Conservation (phyloP, 2,113 vertebrate genomes). For the Taurulus bubalis region DNA sequence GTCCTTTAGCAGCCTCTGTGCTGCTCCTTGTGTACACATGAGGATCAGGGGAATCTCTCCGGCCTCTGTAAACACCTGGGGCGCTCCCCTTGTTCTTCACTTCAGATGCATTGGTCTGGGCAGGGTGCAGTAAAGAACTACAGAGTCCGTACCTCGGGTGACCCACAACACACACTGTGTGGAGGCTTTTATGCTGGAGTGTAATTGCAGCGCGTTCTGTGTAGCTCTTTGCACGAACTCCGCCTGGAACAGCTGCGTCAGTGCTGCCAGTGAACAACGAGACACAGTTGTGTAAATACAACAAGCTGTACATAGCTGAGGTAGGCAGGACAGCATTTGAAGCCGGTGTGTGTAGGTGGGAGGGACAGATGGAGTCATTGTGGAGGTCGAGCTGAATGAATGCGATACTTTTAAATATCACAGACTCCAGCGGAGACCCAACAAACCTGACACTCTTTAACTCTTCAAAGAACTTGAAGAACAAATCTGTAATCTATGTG, state of each 20-base stretch:
- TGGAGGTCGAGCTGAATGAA: constrained; percentile 28
- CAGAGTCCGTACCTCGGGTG: constrained; percentile 5
- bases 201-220: constrained; percentile 1
- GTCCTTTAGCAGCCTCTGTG: background rate
- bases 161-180: background rate
- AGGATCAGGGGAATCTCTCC: background rate
- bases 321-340: constrained; percentile 43
- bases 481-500: constrained; percentile 19
- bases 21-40: constrained; percentile 13
- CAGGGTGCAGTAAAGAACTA: constrained; percentile 2
- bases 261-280: constrained; percentile 26
- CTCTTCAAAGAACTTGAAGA: background rate
- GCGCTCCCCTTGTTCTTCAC: background rate
- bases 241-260: constrained; percentile 23
- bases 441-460: background rate
- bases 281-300: constrained; percentile 34
- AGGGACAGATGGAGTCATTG: constrained; percentile 45
- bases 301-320: constrained; percentile 43
- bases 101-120: constrained; percentile 10
- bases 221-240: constrained; percentile 13
- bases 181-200: background rate
- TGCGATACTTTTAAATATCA: background rate
- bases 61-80: constrained; percentile 3
- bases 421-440: background rate
- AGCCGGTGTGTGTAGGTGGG: constrained; percentile 33